These are phyloP conservation scores for Aphelinus atriplicis DNA, from an alignment of 1,140 invertebrate species.

Conservation along the genomic window DNA sequence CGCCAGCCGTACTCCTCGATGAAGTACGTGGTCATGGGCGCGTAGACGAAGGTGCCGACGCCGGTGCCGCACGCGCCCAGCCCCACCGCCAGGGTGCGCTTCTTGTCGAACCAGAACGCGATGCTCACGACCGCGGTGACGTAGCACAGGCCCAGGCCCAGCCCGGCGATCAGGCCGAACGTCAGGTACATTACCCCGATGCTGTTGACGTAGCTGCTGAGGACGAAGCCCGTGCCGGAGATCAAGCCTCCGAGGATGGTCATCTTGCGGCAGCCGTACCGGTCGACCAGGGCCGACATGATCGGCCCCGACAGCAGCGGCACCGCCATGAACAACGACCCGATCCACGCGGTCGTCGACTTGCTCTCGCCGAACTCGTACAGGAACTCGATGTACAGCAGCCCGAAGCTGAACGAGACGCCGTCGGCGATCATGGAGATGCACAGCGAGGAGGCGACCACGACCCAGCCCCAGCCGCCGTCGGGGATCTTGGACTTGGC, in stretches of 20 bases:
- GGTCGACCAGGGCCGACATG: conserved; percentile 86
- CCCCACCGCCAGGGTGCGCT: conserved; percentile 88
- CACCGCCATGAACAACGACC: conserved; percentile 90
- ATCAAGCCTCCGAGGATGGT: conserved; percentile 84
- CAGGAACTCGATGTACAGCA: conserved; percentile 89
- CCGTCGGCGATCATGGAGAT: conserved; percentile 96
- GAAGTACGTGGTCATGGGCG: conserved; percentile 78
- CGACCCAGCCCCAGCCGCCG: conserved; percentile 84
- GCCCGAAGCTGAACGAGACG: conserved; percentile 91
- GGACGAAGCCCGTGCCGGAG: conserved; percentile 80
- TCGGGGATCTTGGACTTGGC: conserved; percentile 72
- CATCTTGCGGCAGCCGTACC: conserved; percentile 85
- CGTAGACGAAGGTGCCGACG: conserved; percentile 85
- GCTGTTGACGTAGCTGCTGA: conserved; percentile 80
- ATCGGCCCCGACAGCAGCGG: conserved; percentile 89
- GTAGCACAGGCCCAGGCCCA: conserved; percentile 96
- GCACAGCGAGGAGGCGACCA: conserved; percentile 86
- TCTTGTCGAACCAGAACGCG: conserved; percentile 93
- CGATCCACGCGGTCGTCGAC: conserved; percentile 90
- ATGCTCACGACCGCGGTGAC: conserved; percentile 95
- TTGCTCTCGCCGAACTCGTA: conserved; percentile 84
- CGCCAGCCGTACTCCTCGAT: conserved; percentile 77
- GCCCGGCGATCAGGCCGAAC: conserved; percentile 81
- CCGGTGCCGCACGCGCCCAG: conserved; percentile 96
- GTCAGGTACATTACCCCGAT: conserved; percentile 85